phyloP scores from a whole-genome alignment of 2,888 invertebrate species.

The Brachyptera risi region DNA sequence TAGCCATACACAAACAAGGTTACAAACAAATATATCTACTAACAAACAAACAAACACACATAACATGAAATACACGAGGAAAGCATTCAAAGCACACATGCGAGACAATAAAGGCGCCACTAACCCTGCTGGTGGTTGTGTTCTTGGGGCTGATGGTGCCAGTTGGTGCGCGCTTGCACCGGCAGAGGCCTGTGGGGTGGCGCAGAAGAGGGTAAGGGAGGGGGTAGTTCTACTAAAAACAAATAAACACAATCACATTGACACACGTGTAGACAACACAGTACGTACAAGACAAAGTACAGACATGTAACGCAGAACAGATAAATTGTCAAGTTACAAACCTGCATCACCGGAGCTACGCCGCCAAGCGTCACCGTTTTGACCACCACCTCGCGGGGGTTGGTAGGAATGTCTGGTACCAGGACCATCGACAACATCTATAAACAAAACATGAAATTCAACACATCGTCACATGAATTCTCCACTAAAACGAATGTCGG shows the following conservation, averaged over 20 bases:
- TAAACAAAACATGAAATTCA: no score
- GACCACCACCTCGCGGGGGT: conserved; percentile 1
- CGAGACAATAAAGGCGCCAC: no score
- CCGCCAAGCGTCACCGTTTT: conserved; percentile 39
- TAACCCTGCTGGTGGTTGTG: conserved; percentile 26
- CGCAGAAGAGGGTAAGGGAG: conserved; percentile 55
- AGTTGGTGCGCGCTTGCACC: conserved; percentile 2
- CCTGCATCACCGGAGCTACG: conserved; percentile 31
- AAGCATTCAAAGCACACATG: no score
- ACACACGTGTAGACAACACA: conserved; percentile 17
- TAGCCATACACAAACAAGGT: no score
- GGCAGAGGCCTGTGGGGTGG: conserved; percentile 39
- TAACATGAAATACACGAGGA: no score
- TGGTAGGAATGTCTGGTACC: neutral
- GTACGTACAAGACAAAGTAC: neutral
- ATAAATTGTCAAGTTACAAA: neutral
- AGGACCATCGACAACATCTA: conserved; percentile 3
- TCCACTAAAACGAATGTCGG: no score
- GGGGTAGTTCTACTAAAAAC: conserved; percentile 55
- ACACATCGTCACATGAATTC: no score
- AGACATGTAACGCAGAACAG: neutral
- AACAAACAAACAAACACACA: no score
- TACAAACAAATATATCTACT: no score
- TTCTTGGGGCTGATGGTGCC: conserved; percentile 23
- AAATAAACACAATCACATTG: conserved; percentile 20